A percentile compares a stretch with the other conserved stretches of the same genome.
These are phyloP conservation scores for Sardinella longiceps DNA, from an alignment of 2,797 vertebrate genomes.

Conservation along the genomic window DNA sequence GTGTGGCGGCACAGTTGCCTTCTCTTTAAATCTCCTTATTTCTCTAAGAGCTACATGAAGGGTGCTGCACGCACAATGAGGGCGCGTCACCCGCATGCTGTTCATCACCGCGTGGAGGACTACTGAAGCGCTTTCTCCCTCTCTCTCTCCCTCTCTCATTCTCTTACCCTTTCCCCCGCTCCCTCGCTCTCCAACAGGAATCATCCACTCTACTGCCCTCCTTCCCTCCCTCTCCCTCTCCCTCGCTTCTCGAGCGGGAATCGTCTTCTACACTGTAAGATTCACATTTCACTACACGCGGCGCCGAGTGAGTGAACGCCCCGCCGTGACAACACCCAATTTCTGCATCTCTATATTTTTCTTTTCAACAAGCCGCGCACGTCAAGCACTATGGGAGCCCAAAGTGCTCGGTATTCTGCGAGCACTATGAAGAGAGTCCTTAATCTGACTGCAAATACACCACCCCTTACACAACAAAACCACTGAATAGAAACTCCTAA, in stretches of 20 bases:
- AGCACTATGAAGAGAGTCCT: not conserved
- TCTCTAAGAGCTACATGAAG: constrained; percentile 30
- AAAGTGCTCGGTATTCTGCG: not conserved
- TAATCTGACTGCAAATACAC: not conserved
- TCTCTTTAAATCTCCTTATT: constrained; percentile 29
- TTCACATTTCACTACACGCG: not conserved
- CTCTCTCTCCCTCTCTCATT: not conserved
- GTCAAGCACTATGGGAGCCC: not conserved
- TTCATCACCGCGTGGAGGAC: not conserved
- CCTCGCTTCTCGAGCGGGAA: not conserved
- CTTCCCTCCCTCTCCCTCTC: constrained; percentile 34
- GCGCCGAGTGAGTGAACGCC: not conserved
- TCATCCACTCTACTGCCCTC: not conserved
- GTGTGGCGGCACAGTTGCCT: constrained; percentile 24
- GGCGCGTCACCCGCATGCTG: constrained; percentile 6
- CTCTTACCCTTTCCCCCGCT: not conserved
- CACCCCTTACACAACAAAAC: not conserved
- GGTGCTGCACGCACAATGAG: not conserved
- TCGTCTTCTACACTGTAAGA: not conserved
- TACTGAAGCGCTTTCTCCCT: not conserved
- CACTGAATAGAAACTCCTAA: not conserved
- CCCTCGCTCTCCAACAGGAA: not conserved
- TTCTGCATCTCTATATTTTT: not conserved
- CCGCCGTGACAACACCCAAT: not conserved
- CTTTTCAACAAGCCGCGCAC: not conserved